phyloP scores from a whole-genome alignment of 2,797 vertebrate species.

The Holocentrus rufus region DNA sequence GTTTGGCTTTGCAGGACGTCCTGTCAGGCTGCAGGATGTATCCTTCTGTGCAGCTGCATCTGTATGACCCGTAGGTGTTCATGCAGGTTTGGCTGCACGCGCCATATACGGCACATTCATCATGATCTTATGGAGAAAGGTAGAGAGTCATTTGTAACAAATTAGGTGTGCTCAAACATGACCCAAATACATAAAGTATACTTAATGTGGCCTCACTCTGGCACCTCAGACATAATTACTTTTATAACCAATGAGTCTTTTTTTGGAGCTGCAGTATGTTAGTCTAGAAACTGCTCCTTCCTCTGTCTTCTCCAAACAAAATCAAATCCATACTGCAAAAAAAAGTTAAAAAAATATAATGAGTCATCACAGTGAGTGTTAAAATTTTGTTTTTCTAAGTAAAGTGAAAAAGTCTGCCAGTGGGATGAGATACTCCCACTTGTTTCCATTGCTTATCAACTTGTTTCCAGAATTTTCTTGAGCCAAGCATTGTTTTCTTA shows the following conservation, averaged over 20 bases:
- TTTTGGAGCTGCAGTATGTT: slow-evolving; percentile 42
- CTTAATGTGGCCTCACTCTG: slow-evolving; percentile 77
- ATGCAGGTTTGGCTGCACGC: slow-evolving; percentile 93
- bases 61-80: slow-evolving; percentile 93
- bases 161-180: slow-evolving; percentile 84
- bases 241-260: slow-evolving; percentile 68
- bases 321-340: slow-evolving; percentile 38
- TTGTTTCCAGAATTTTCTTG: no score
- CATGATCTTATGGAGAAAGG: slow-evolving; percentile 87
- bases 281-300: slow-evolving; percentile 23
- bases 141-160: slow-evolving; percentile 78
- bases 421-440: no score
- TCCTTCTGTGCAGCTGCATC: slow-evolving; percentile 93
- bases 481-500: no score
- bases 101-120: slow-evolving; percentile 93
- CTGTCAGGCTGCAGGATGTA: slow-evolving; percentile 91
- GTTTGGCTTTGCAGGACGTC: slow-evolving; percentile 94
- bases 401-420: no score
- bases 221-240: slow-evolving; percentile 75
- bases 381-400: no score
- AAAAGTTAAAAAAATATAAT: no score
- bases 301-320: slow-evolving; percentile 30
- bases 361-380: no score
- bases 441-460: background rate
- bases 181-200: slow-evolving; percentile 86